Percentiles rank a stretch among this genome's conserved stretches.
Conservation (phyloP, 1,140 invertebrate species). For the Melanaphis sacchari region DNA sequence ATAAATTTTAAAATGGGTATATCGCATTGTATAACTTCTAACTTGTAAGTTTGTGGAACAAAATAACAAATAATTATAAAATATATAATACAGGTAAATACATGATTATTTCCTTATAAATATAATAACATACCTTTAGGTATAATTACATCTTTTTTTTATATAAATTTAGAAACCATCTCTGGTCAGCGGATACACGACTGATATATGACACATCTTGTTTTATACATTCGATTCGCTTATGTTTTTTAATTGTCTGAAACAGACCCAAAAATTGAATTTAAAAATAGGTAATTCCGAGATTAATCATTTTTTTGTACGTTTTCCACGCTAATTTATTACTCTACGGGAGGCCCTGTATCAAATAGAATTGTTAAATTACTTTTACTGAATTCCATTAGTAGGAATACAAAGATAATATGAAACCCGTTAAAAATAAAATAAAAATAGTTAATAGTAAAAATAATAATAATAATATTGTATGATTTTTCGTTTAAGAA, state of each 20-base stretch:
- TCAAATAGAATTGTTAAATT: slow-evolving; percentile 41
- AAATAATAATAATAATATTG: not conserved
- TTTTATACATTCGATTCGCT: slow-evolving; percentile 14
- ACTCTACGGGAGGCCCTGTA: slow-evolving; percentile 37
- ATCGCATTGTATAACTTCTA: not conserved
- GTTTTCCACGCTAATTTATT: slow-evolving; percentile 50
- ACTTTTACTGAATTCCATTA: slow-evolving; percentile 43
- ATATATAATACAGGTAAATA: not conserved
- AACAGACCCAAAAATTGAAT: slow-evolving; percentile 25
- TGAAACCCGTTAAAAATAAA: not conserved
- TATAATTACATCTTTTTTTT: not conserved
- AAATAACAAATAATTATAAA: not conserved
- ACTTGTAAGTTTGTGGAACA: not conserved
- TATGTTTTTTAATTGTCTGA: slow-evolving; percentile 8
- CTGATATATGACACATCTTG: not conserved
- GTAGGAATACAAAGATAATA: not conserved
- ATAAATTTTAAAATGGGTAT: not conserved
- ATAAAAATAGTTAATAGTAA: not conserved
- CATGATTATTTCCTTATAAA: not conserved
- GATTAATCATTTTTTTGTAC: slow-evolving; percentile 50
- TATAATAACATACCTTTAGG: not conserved
- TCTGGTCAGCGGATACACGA: not conserved
- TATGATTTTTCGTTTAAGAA: not conserved
- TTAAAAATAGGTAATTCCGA: slow-evolving; percentile 14
- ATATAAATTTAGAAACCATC: not conserved